Percentiles rank a stretch among this genome's conserved stretches.
These are phyloP conservation scores for Melopsittacus undulatus DNA, from an alignment of 2,797 vertebrate genomes.

Conservation along the genomic window DNA sequence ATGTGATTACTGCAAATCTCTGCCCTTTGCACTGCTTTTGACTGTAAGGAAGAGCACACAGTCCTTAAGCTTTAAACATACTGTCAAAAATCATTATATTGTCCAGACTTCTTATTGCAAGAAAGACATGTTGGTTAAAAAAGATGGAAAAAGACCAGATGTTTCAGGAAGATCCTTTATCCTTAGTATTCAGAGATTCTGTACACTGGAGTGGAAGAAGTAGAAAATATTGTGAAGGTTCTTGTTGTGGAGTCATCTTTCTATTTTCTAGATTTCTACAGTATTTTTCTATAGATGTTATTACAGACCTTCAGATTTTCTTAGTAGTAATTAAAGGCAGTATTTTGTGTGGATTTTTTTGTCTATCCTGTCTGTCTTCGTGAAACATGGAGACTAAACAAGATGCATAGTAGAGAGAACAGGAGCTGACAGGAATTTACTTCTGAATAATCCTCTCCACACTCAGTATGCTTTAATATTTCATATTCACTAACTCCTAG, in stretches of 20 bases:
- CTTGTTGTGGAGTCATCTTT: accelerated
- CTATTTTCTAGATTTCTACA: not conserved
- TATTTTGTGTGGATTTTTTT: not conserved
- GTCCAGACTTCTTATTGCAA: not conserved
- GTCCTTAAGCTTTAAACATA: not conserved
- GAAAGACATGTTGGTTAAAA: not conserved
- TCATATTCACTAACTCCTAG: not conserved
- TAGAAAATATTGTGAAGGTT: not conserved
- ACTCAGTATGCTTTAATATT: not conserved
- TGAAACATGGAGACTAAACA: not conserved
- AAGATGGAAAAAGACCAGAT: not conserved
- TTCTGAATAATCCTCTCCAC: not conserved
- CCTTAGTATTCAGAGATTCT: not conserved
- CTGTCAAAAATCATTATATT: not conserved
- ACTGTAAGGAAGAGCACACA: not conserved
- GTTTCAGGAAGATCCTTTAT: not conserved
- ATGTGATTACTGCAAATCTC: not conserved
- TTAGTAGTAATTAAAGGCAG: not conserved
- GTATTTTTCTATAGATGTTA: not conserved
- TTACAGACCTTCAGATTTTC: not conserved
- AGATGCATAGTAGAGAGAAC: not conserved
- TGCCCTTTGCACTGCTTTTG: not conserved
- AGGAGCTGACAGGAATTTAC: not conserved
- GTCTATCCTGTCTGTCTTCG: not conserved
- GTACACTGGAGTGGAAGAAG: not conserved